Evolutionary conservation across 2,888 invertebrate genomes (phyloP).

Genomic region (Gastrophysa polygoni): DNA sequence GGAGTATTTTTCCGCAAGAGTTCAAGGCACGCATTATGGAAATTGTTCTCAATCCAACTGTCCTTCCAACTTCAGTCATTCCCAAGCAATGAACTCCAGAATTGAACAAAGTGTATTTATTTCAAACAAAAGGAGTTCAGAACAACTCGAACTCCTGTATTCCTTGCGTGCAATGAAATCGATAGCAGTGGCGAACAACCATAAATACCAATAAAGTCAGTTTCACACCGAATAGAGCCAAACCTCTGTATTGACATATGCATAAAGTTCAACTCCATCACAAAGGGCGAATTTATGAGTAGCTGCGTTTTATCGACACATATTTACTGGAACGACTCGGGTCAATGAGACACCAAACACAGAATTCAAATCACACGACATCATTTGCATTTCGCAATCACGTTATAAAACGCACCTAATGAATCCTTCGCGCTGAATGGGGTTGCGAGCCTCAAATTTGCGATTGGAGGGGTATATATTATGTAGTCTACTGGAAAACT

Average conservation of each 20-base stretch:
- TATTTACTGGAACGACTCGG: not conserved
- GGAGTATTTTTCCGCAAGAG: too few species aligned
- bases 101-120: too few species aligned
- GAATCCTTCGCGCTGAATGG: not conserved
- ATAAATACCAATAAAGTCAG: not conserved
- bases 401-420: not conserved
- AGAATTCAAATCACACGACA: not conserved
- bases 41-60: too few species aligned
- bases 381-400: not conserved
- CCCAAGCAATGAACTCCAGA: too few species aligned
- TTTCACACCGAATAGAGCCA: not conserved
- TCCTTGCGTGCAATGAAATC: not conserved
- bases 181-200: not conserved
- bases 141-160: not conserved
- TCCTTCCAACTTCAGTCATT: too few species aligned
- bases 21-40: too few species aligned
- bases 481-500: not conserved
- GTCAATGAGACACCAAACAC: slow-evolving; percentile 1
- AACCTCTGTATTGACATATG: slow-evolving; percentile 1
- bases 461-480: not conserved
- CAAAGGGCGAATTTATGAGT: not conserved
- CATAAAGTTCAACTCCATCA: not conserved
- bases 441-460: not conserved
- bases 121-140: not conserved
- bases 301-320: slow-evolving; percentile 1